These are phyloP conservation scores for Scaptodrosophila latifasciaeformis DNA, from an alignment of 2,888 invertebrate species.

Conservation along the genomic window DNA sequence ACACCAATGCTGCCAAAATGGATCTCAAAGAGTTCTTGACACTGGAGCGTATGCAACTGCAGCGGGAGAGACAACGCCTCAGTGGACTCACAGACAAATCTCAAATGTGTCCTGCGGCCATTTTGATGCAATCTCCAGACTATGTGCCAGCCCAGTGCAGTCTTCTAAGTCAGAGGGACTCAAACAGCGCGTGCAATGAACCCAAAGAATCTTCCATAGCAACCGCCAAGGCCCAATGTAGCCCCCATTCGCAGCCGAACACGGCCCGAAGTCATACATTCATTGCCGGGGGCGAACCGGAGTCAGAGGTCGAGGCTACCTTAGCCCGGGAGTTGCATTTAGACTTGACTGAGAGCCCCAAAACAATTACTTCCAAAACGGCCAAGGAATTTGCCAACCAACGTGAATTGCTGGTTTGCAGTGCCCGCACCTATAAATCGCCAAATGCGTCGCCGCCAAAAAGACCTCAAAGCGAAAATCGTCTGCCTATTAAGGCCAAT, in stretches of 20 bases:
- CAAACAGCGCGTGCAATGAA: slow-evolving; percentile 45
- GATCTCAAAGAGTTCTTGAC: slow-evolving; percentile 58
- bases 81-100: slow-evolving; percentile 9
- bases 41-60: slow-evolving; percentile 48
- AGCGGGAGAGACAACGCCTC: slow-evolving; percentile 50
- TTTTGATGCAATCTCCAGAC: slow-evolving; percentile 36
- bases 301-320: slow-evolving; percentile 1
- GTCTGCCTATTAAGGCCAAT: slow-evolving; percentile 45
- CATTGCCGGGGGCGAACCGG: not conserved
- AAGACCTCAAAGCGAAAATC: slow-evolving; percentile 62
- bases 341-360: slow-evolving; percentile 19
- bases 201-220: slow-evolving; percentile 48
- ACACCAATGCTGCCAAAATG: slow-evolving; percentile 35
- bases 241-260: not conserved
- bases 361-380: slow-evolving; percentile 40
- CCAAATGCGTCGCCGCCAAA: slow-evolving; percentile 50
- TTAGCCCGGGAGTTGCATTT: slow-evolving; percentile 32
- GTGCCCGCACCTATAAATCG: slow-evolving; percentile 54
- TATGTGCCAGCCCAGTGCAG: slow-evolving; percentile 44
- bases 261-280: slow-evolving; percentile 3
- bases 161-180: too few species aligned
- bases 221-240: slow-evolving; percentile 41
- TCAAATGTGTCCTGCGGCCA: slow-evolving; percentile 44
- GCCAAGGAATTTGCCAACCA: slow-evolving; percentile 64
- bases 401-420: slow-evolving; percentile 53